These are phyloP conservation scores for Plestiodon gilberti DNA, from an alignment of 2,113 vertebrate species.

Conservation along the genomic window DNA sequence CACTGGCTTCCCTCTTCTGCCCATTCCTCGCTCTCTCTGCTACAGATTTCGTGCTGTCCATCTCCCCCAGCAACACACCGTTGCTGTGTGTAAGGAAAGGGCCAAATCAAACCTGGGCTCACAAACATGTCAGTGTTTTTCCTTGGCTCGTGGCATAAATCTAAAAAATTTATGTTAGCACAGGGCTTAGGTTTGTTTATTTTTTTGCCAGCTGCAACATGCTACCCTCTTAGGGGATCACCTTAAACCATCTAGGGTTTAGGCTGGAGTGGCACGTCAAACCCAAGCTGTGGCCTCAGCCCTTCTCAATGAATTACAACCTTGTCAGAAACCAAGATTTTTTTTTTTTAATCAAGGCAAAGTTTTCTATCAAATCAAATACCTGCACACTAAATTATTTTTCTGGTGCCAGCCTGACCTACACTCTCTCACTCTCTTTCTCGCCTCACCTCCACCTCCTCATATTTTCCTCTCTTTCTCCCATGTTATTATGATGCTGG, in stretches of 20 bases:
- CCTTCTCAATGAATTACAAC: conserved; percentile 79
- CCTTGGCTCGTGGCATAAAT: conserved; percentile 75
- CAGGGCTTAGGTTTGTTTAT: conserved; percentile 79
- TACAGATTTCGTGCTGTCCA: conserved; percentile 13
- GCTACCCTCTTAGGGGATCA: conserved; percentile 80
- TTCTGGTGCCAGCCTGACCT: conserved; percentile 81
- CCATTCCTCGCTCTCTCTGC: background rate
- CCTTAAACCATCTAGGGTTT: conserved; percentile 77
- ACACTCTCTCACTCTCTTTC: conserved; percentile 56
- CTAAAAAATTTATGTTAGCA: conserved; percentile 70
- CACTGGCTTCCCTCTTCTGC: background rate
- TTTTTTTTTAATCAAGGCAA: conserved; percentile 74
- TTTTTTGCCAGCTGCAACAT: conserved; percentile 83
- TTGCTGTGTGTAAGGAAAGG: conserved; percentile 44
- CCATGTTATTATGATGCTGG: conserved; percentile 45
- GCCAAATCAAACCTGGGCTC: conserved; percentile 64
- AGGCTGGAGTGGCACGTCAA: conserved; percentile 74
- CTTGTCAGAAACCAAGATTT: conserved; percentile 77
- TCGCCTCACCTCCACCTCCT: conserved; percentile 22
- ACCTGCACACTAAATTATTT: conserved; percentile 79
- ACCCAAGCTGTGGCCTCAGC: conserved; percentile 67
- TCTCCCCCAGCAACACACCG: conserved; percentile 39
- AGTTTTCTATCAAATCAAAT: conserved; percentile 82
- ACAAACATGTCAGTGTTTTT: conserved; percentile 74
- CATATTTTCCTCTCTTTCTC: background rate